Base-by-base conservation (phyloP, 2,113 vertebrate species). In the Epinephelus moara region DNA sequence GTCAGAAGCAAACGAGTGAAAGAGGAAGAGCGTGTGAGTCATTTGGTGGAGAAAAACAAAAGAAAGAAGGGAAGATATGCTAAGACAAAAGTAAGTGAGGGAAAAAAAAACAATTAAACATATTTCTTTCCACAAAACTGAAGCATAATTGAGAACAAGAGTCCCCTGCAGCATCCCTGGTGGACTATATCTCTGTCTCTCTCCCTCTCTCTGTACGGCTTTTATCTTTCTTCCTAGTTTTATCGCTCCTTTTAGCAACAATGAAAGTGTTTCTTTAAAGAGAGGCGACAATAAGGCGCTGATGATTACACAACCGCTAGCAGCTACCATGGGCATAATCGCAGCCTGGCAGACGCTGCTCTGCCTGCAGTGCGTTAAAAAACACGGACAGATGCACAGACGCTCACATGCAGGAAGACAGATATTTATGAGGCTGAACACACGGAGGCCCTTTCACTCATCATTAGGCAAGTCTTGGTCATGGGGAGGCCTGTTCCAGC, bases 261-360 rank as follows among this genome's bases (percentile, higher is more conserved):
- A 70, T 66, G 60, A 72, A 81, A 84, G 69, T 59, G 66, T 68
- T 30, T 81, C 53, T 88, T 79, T 78, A 72, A 64, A 81, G 69
- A 57, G 30, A 79, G 70, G 40, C 40, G 72, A 73, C 68, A 85
- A 87, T 79, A 62, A 84, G 66, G 74, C 37, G 11, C 76, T 74
- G 75, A 85, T 85, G 69, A 89, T 86, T 85, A 73, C 74, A 53
- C 3, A 30, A 66, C 68, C 55, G 76, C 81, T 47, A 25, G 70
- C 2, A 59, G 89, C 78, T 78, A 81, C 77, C 80, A 62, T n/a
- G 68, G 81, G 75, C 66, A 62, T 79, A 85, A 89, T 89, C 80
- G 18, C 75, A 70, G 71, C 67, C 74, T 37, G 70, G 79, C 80
- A 78, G 88, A 80, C 19, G 56, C 73, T 76, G 57, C 50, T 63